phyloP scores from a whole-genome alignment of 2,888 invertebrate genomes.

The Physocephala rufipes region DNA sequence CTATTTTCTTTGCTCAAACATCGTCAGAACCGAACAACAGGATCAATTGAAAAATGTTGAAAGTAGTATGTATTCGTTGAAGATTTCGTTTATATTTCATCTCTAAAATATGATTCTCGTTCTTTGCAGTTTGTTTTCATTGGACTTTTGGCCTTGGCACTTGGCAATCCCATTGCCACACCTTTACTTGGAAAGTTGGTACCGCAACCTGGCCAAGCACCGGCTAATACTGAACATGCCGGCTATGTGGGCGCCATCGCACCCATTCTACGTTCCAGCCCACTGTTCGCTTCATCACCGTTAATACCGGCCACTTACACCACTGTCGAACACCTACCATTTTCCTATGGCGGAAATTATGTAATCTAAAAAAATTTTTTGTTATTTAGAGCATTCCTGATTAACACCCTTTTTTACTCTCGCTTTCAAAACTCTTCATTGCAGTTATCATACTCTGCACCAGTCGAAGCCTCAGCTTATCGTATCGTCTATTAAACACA shows the following conservation, averaged over 20 bases:
- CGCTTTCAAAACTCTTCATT: neutral
- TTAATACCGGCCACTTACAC: conserved; percentile 41
- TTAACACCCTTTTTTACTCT: conserved; percentile 24
- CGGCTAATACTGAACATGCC: conserved; percentile 51
- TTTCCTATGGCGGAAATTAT: conserved; percentile 48
- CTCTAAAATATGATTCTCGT: neutral
- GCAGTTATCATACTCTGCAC: conserved; percentile 49
- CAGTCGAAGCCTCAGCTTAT: conserved; percentile 62
- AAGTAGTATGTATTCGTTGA: conserved; percentile 42
- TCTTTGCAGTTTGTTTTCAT: conserved; percentile 14
- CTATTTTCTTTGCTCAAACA: conserved; percentile 4
- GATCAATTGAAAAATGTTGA: conserved; percentile 36
- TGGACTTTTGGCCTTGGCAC: conserved; percentile 2
- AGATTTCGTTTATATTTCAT: neutral
- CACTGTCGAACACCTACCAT: conserved; percentile 46
- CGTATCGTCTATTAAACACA: conserved; percentile 55
- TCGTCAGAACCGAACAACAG: neutral
- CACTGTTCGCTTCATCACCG: conserved; percentile 18
- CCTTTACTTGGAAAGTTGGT: conserved; percentile 51
- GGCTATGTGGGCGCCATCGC: conserved; percentile 49
- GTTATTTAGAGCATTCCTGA: conserved; percentile 6
- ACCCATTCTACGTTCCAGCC: conserved; percentile 39
- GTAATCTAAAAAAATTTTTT: conserved; percentile 34
- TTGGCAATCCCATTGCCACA: conserved; percentile 45
- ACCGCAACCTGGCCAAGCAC: conserved; percentile 49